These are phyloP conservation scores for Amphipyra berbera DNA, from an alignment of 2,888 invertebrate species.

Conservation along the genomic window DNA sequence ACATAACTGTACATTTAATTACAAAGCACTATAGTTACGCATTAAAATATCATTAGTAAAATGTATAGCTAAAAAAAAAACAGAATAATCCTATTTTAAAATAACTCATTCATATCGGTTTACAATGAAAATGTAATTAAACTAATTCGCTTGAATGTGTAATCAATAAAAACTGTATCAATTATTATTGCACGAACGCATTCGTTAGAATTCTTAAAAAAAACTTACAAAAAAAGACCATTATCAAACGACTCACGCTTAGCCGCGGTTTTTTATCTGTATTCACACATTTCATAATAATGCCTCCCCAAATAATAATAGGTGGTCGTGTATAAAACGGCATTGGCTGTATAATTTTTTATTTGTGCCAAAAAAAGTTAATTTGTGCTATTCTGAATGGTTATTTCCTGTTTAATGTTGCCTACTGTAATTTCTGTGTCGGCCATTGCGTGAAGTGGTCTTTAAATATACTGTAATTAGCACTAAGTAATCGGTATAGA, in stretches of 20 bases:
- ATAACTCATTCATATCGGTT: too few species aligned
- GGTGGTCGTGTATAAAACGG: slow-evolving; percentile 62
- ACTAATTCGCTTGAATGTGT: too few species aligned
- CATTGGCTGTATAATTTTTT: slow-evolving; percentile 57
- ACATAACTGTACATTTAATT: too few species aligned
- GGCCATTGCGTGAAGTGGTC: slow-evolving; percentile 9
- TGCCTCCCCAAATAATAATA: slow-evolving; percentile 57
- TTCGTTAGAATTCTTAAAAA: slow-evolving; percentile 34
- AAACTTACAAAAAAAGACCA: slow-evolving; percentile 28
- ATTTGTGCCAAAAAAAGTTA: slow-evolving; percentile 47
- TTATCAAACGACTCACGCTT: slow-evolving; percentile 50
- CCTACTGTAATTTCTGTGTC: slow-evolving; percentile 41
- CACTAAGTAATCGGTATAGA: slow-evolving; percentile 6
- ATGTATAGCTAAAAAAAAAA: too few species aligned
- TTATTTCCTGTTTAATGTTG: slow-evolving; percentile 50
- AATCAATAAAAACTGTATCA: too few species aligned
- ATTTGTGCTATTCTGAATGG: slow-evolving; percentile 44
- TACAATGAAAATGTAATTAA: too few species aligned
- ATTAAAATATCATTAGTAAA: too few species aligned
- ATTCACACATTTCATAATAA: slow-evolving; percentile 62
- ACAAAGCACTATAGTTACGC: too few species aligned
- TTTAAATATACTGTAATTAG: slow-evolving; percentile 22
- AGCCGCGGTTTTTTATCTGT: slow-evolving; percentile 51
- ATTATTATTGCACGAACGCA: slow-evolving; percentile 6
- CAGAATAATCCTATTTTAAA: too few species aligned